Evolutionary conservation across 2,113 vertebrate genomes (phyloP).

Genomic region (Callopanchax toddi): DNA sequence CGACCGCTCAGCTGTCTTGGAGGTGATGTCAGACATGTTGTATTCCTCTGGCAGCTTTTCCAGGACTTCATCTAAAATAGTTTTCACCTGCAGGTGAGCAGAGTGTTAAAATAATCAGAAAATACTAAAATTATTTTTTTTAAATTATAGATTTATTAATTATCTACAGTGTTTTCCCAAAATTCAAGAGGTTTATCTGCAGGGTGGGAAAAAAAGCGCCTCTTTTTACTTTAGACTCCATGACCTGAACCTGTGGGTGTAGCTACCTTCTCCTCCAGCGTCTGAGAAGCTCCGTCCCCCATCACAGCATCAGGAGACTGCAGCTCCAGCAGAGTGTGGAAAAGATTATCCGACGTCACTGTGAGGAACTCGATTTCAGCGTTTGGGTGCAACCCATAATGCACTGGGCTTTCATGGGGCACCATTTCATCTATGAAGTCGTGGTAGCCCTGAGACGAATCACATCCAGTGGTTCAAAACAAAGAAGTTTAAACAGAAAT

Average conservation of each 20-base stretch:
- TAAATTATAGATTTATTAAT: too few species aligned
- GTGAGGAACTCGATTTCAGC: slow-evolving; percentile 83
- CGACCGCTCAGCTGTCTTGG: slow-evolving; percentile 77
- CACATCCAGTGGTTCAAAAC: not conserved
- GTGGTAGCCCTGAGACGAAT: slow-evolving; percentile 75
- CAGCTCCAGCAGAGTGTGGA: slow-evolving; percentile 84
- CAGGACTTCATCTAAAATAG: slow-evolving; percentile 75
- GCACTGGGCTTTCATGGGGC: slow-evolving; percentile 76
- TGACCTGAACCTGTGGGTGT: not conserved
- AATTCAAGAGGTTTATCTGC: too few species aligned
- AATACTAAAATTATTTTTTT: not conserved
- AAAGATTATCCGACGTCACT: slow-evolving; percentile 79
- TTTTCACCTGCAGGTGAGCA: slow-evolving; percentile 74
- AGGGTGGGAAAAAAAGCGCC: too few species aligned
- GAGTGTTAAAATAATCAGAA: not conserved
- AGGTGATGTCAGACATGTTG: slow-evolving; percentile 83
- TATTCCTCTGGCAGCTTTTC: slow-evolving; percentile 81
- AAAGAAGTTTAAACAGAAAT: too few species aligned
- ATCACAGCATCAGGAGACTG: slow-evolving; percentile 80
- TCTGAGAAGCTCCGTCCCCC: slow-evolving; percentile 78
- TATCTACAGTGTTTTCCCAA: too few species aligned
- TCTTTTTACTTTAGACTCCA: too few species aligned
- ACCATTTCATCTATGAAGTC: slow-evolving; percentile 80
- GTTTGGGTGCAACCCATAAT: slow-evolving; percentile 78
- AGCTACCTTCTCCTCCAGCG: slow-evolving; percentile 84